Percentiles rank a stretch among this genome's conserved stretches.
Evolutionary conservation across 2,888 invertebrate species (phyloP).

Genomic region (Trachelus iudaicus): DNA sequence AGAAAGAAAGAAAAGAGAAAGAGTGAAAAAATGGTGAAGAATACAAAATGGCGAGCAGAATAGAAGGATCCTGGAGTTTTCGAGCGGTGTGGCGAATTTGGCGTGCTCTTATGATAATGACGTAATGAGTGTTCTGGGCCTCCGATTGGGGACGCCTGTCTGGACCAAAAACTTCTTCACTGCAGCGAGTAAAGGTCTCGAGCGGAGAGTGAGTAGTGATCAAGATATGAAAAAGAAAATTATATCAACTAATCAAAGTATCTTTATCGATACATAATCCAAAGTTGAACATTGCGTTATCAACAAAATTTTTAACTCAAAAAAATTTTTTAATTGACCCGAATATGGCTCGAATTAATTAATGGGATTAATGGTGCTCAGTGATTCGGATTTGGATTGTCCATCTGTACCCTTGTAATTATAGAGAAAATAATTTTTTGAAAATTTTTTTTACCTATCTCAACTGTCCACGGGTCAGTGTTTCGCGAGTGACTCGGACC

Average conservation of each 20-base stretch:
- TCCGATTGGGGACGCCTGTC: constrained; percentile 48
- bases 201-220: not conserved
- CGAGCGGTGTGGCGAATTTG: constrained; percentile 36
- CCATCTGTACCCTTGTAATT: not conserved
- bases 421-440: not conserved
- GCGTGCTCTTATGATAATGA: constrained; percentile 53
- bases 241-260: not conserved
- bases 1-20: not conserved
- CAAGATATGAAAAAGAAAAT: not conserved
- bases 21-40: not conserved
- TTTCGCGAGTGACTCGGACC: not conserved
- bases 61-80: not conserved
- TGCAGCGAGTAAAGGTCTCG: constrained; percentile 22
- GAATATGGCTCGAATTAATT: not conserved
- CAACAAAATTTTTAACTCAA: not conserved
- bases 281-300: not conserved
- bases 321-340: not conserved
- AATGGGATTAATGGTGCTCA: not conserved
- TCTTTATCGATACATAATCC: not conserved
- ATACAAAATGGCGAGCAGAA: not conserved
- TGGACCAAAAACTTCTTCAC: constrained; percentile 21
- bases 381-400: not conserved
- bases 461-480: not conserved
- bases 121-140: constrained; percentile 52
- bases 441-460: not conserved